A percentile compares a stretch with the other conserved stretches of the same genome.
Evolutionary conservation across 2,888 invertebrate species (phyloP).

Genomic region (Trachelus tabidus): DNA sequence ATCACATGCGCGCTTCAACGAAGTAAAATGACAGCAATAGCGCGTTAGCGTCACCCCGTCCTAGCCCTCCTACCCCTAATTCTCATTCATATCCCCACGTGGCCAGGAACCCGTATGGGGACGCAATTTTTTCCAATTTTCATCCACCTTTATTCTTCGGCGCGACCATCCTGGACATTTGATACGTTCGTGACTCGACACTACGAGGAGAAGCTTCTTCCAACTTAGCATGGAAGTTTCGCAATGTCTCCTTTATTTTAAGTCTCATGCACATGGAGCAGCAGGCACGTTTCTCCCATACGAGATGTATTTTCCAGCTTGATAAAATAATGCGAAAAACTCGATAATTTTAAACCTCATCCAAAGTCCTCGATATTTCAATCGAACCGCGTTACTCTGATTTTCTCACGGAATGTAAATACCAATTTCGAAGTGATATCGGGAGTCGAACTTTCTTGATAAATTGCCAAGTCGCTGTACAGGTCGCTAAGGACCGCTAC

Average conservation of each 20-base stretch:
- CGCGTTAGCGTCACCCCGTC: not conserved
- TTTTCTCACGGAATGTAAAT: not conserved
- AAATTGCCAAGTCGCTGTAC: not conserved
- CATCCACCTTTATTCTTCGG: constrained; percentile 19
- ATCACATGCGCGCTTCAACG: not conserved
- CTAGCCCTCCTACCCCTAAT: not conserved
- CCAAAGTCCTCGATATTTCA: not conserved
- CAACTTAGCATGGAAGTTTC: not conserved
- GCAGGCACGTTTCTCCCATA: not conserved
- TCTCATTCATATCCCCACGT: not conserved
- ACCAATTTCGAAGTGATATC: not conserved
- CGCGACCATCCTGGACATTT: constrained; percentile 24
- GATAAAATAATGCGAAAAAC: not conserved
- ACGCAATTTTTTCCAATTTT: constrained; percentile 26
- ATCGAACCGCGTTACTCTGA: not conserved
- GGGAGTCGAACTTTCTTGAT: not conserved
- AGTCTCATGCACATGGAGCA: not conserved
- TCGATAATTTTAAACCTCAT: not conserved
- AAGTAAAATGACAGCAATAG: not conserved
- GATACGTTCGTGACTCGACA: constrained; percentile 26
- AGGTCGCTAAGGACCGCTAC: not conserved
- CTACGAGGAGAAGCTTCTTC: not conserved
- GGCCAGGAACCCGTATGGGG: not conserved
- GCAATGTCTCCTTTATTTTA: not conserved
- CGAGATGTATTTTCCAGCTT: not conserved